Percentiles rank a stretch among this genome's conserved stretches.
phyloP scores from a whole-genome alignment of 2,888 invertebrate species.

The Ferrisia virgata region DNA sequence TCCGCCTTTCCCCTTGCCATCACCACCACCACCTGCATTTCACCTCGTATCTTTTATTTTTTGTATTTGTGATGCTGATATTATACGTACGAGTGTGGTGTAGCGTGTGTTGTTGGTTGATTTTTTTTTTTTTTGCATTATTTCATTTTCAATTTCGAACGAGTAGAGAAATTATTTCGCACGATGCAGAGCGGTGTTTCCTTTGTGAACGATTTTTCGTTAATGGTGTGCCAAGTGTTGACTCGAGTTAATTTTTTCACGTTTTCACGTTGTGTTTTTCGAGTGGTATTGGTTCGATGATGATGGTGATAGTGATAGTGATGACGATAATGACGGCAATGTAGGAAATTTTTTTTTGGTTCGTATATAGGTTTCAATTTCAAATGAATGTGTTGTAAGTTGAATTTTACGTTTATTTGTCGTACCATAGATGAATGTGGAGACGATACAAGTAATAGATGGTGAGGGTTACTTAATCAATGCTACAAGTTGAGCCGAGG shows the following conservation, averaged over 20 bases:
- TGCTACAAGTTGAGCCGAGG: no score
- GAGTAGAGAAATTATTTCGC: background rate
- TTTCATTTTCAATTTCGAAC: background rate
- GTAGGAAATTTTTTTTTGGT: background rate
- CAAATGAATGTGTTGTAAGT: no score
- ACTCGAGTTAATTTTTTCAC: background rate
- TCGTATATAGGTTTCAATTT: no score
- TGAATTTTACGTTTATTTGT: no score
- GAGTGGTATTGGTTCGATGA: background rate
- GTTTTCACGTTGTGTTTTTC: background rate
- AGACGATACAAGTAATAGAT: no score
- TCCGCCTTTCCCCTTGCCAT: no score
- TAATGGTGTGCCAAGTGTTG: background rate
- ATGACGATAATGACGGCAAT: no score
- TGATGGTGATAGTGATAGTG: background rate
- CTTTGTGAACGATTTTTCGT: background rate
- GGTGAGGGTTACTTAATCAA: no score
- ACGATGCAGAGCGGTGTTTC: background rate
- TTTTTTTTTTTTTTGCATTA: background rate
- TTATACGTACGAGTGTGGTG: background rate
- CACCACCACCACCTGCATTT: no score
- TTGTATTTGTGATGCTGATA: no score
- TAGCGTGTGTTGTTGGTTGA: background rate
- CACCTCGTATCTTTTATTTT: background rate
- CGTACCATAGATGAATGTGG: no score